Percentiles rank a stretch among this genome's conserved stretches.
Evolutionary conservation across 64 coral and sea anemone species (phyloP).

Genomic region (Stylophora pistillata): DNA sequence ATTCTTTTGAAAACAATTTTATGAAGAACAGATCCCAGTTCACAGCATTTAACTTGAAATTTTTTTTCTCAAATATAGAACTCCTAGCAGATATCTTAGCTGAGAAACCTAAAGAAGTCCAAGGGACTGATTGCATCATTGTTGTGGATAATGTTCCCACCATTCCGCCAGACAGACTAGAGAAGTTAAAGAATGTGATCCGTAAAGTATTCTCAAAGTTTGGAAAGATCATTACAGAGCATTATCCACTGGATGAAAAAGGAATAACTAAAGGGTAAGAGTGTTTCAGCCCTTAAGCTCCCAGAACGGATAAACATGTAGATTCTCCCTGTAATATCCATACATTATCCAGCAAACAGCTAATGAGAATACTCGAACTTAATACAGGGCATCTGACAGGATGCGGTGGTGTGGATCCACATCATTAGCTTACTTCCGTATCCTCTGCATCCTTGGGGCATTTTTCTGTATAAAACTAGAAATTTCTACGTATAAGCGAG

Average conservation of each 20-base stretch:
- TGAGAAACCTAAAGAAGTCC: conserved; percentile 55
- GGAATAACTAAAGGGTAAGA: conserved; percentile 91
- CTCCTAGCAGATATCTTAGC: conserved; percentile 84
- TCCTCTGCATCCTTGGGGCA: no score
- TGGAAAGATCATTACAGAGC: conserved; percentile 88
- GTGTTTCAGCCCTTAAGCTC: no score
- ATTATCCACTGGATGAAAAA: conserved; percentile 86
- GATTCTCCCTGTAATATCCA: no score
- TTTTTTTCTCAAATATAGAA: conserved; percentile 56
- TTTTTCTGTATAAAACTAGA: no score
- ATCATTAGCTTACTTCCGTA: no score
- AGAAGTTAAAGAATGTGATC: conserved; percentile 97
- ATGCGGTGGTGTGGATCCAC: no score
- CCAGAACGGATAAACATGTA: no score
- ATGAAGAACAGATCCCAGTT: background rate
- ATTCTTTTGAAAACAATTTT: background rate
- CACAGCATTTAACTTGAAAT: background rate
- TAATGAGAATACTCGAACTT: no score
- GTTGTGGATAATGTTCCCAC: conserved; percentile 95
- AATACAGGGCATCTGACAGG: no score
- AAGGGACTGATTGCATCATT: conserved; percentile 86
- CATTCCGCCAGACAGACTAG: conserved; percentile 81
- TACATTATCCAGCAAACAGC: no score
- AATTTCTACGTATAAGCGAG: no score
- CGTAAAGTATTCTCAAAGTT: conserved; percentile 97